These are phyloP conservation scores for Athalia cordata DNA, from an alignment of 2,888 invertebrate species.

Conservation along the genomic window DNA sequence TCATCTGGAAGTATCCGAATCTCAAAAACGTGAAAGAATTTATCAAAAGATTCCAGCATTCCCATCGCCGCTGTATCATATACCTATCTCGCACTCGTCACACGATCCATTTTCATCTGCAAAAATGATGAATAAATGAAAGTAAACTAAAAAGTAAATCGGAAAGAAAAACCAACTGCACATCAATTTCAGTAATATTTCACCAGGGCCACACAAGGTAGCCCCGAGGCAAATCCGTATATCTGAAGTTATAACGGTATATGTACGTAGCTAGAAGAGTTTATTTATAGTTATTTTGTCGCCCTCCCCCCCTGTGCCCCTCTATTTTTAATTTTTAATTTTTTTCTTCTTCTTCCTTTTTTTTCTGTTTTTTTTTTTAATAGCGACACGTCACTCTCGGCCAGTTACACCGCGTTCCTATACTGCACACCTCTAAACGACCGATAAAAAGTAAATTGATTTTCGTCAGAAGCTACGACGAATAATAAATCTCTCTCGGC, in stretches of 20 bases:
- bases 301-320: too few species aligned
- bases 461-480: conserved; percentile 36
- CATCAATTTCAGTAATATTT: conserved; percentile 46
- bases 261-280: not conserved
- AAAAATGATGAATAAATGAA: too few species aligned
- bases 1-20: too few species aligned
- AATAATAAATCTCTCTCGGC: conserved; percentile 13
- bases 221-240: conserved; percentile 20
- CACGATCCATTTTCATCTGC: too few species aligned
- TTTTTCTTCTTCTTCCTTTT: too few species aligned
- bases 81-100: too few species aligned
- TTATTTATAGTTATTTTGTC: not conserved
- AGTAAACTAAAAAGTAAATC: too few species aligned
- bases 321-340: too few species aligned
- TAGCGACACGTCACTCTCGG: conserved; percentile 21
- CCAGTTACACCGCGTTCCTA: not conserved
- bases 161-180: conserved; percentile 22
- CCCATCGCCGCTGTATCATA: too few species aligned
- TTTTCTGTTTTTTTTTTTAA: conserved; percentile 22
- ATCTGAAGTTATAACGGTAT: conserved; percentile 43
- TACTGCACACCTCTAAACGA: conserved; percentile 34
- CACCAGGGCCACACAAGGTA: conserved; percentile 12
- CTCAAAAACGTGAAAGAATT: too few species aligned
- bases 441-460: conserved; percentile 41
- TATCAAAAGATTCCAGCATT: too few species aligned